Base-by-base conservation (phyloP, 2,797 vertebrate species). In the Pangasius djambal region DNA sequence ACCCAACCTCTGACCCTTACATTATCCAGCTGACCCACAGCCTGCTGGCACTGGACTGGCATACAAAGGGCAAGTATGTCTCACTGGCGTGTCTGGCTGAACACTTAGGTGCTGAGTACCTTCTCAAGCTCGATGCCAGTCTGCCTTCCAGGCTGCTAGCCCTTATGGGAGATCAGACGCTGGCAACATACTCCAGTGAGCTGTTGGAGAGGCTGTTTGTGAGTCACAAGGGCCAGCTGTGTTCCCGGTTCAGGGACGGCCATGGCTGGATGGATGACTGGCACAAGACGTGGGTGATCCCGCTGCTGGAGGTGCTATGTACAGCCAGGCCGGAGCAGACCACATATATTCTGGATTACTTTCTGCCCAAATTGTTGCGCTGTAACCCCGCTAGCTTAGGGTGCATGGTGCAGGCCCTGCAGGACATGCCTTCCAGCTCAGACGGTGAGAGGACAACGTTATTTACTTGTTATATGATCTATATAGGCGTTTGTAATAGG, bases 201-300 rank as follows among this genome's bases (percentile, higher is more conserved):
- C 97, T 99, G 83, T 94, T 99, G 93, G 98, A 99, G 96, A 96
- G 95, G 88, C 96, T 99, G 94, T 98, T 99, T 93, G 95, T 97
- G 87, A 98, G 96, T 95, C 98, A 99, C 93, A 98, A 96, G 93
- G 93, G 84, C 0, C 94, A 96, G 95, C 96, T 99, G 69, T 94
- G 89, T 77, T 90, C 0, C 2, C 83, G 7, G 6, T 91, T 87
- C 0, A 91, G 86, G 3, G 91, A 74, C 57, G 34, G 83, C 6
- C 89, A 86, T 72, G 57, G 63, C 61, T 97, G 98, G 97, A 95
- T 97, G 93, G 95, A 97, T 69, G 37, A 5, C 0, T 99, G 98
- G 98, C 98, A 98, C 79, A 91, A 92, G n/a, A 95, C 96, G 0
- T 99, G 99, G 98, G 97, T 99, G 57, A 96, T 95, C 84, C 98